A percentile compares a stretch with the other conserved stretches of the same genome.
Evolutionary conservation across 2,888 invertebrate species (phyloP).

Genomic region (Argynnis bischoffii): DNA sequence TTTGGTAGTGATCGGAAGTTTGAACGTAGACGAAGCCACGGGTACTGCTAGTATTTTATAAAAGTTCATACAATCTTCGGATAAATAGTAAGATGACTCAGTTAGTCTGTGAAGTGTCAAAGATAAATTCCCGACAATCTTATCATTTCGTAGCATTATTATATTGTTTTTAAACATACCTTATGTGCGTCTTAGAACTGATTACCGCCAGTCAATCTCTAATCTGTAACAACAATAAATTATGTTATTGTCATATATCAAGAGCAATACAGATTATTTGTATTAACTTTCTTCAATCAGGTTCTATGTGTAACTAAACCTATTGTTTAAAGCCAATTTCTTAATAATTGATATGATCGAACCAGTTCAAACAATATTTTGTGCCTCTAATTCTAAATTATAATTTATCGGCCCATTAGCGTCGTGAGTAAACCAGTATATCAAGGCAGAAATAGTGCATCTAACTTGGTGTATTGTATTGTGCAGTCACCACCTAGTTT

Average conservation of each 20-base stretch:
- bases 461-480: slow-evolving; percentile 42
- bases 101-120: too few relatives aligned
- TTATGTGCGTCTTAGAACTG: neutral
- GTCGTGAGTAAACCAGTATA: slow-evolving; percentile 33
- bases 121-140: too few relatives aligned
- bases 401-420: slow-evolving; percentile 68
- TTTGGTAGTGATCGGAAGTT: too few relatives aligned
- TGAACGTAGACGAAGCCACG: too few relatives aligned
- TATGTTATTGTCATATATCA: neutral
- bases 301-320: slow-evolving; percentile 10
- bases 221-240: slow-evolving; percentile 14
- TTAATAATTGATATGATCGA: slow-evolving; percentile 24
- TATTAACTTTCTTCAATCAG: neutral
- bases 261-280: neutral
- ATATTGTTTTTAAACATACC: neutral
- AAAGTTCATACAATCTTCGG: too few relatives aligned
- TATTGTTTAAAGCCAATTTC: slow-evolving; percentile 21
- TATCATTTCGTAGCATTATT: neutral
- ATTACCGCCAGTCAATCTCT: neutral
- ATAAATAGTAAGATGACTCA: too few relatives aligned
- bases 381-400: slow-evolving; percentile 49
- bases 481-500: slow-evolving; percentile 58
- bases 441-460: slow-evolving; percentile 14
- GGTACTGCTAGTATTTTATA: too few relatives aligned
- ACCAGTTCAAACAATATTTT: slow-evolving; percentile 33